Evolutionary conservation across 2,113 vertebrate genomes (phyloP), one percentile per base, ranked within the genome.

Genomic region (Antigone vipio): DNA sequence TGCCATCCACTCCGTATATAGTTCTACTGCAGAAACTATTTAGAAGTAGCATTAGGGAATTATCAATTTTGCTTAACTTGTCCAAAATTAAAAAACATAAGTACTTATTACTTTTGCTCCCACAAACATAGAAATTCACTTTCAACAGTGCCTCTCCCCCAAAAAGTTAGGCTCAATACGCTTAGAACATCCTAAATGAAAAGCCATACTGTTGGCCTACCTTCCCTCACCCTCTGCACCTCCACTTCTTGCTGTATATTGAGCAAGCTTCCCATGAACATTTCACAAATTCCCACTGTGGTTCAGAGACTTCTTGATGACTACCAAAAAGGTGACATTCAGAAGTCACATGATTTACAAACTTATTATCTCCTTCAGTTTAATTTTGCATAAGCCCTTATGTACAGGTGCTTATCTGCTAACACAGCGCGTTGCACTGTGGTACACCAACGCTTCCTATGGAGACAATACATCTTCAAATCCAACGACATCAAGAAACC

Each of bases 381-480:
- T 22, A 18, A 1, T 18, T 45, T 59, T 53, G 29, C 14, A 4
- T 8, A 83, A 83, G 24, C 7, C 12, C 6, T 50, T n/a, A 29
- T 0, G 0, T 30, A 73, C 8, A 68, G 21, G 13, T 23, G 9
- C 44, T 88, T 8, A 88, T 2, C 2, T 3, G 6, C 38, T 73
- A 49, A 42, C 8, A 29, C 19, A 79, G 7, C 1, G 3, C 45
- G 26, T 64, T 20, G 32, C 0, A 2, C 35, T 66, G 15, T 15
- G 11, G 30, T 47, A 76, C 22, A 21, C 29, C 10, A 3, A 63
- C 49, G 15, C 13, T 66, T 80, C 42, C 32, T 45, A 64, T 1
- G 2, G 42, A 89, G 32, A 78, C 15, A 89, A 58, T 12, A n/a
- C 12, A 24, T 11, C 26, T 73, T 27, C 30, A 92, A 66, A 80